Conservation (phyloP, 2,113 vertebrate species). For the Nycticorax nycticorax region DNA sequence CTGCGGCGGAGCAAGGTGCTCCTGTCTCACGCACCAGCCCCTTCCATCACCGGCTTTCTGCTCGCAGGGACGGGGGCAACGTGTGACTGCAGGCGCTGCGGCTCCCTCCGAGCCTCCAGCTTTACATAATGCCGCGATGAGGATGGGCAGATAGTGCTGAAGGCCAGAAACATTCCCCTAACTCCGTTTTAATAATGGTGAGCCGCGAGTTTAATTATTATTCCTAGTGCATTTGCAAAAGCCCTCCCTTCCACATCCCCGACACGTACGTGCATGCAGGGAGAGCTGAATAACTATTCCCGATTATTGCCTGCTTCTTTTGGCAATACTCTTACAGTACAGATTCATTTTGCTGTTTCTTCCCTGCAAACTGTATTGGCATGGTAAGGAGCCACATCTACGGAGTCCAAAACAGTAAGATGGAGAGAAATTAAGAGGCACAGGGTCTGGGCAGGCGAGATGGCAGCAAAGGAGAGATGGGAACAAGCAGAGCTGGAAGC, state of each 20-base stretch:
- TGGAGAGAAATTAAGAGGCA: background rate
- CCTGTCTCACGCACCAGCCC: background rate
- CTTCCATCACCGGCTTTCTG: background rate
- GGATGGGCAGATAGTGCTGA: background rate
- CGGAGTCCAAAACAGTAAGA: background rate
- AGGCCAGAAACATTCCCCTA: background rate
- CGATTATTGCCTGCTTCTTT: background rate
- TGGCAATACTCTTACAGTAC: accelerated
- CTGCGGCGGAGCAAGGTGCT: background rate
- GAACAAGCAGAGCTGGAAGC: background rate
- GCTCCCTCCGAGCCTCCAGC: background rate
- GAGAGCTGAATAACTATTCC: background rate
- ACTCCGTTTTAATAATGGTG: background rate
- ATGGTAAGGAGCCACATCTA: accelerated
- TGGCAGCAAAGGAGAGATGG: background rate
- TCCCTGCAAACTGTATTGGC: background rate
- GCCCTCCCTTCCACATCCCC: background rate
- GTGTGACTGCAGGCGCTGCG: background rate
- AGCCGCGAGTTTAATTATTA: background rate
- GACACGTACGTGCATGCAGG: accelerated
- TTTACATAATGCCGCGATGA: background rate
- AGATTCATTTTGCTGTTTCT: background rate
- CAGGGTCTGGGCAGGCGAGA: background rate
- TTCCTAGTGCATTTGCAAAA: background rate
- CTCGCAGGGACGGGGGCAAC: too few relatives aligned